These are phyloP conservation scores for Tachysurus fulvidraco DNA, from an alignment of 2,113 vertebrate species.

Conservation along the genomic window DNA sequence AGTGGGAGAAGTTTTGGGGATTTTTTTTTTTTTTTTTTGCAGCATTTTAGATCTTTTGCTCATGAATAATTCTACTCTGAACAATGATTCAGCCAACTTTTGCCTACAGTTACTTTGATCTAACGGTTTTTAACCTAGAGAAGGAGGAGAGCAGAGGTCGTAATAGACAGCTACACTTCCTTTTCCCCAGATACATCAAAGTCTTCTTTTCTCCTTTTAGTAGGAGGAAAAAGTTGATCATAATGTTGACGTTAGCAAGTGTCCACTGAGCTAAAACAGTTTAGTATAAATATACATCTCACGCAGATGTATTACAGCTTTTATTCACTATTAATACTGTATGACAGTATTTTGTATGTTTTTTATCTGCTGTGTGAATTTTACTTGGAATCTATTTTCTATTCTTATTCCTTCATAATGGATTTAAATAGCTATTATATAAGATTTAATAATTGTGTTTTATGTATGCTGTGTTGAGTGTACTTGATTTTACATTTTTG, in stretches of 20 bases:
- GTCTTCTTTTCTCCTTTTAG: not conserved
- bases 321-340: not conserved
- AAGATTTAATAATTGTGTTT: not conserved
- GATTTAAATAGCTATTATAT: not conserved
- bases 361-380: not conserved
- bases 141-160: constrained; percentile 29
- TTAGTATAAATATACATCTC: too few species aligned
- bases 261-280: not conserved
- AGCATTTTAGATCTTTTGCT: constrained; percentile 20
- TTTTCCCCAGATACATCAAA: constrained; percentile 10
- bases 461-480: not conserved
- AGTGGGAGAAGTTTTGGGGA: not conserved
- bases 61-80: constrained; percentile 52
- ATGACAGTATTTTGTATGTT: not conserved
- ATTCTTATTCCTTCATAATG: not conserved
- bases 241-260: not conserved
- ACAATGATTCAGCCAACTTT: constrained; percentile 19
- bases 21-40: not conserved
- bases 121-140: constrained; percentile 46
- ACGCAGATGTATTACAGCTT: not conserved
- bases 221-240: constrained; percentile 11
- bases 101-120: constrained; percentile 48
- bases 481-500: not conserved
- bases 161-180: constrained; percentile 24
- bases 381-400: not conserved